Conservation (phyloP, 2,797 vertebrate species). For the Xyrichtys novacula region DNA sequence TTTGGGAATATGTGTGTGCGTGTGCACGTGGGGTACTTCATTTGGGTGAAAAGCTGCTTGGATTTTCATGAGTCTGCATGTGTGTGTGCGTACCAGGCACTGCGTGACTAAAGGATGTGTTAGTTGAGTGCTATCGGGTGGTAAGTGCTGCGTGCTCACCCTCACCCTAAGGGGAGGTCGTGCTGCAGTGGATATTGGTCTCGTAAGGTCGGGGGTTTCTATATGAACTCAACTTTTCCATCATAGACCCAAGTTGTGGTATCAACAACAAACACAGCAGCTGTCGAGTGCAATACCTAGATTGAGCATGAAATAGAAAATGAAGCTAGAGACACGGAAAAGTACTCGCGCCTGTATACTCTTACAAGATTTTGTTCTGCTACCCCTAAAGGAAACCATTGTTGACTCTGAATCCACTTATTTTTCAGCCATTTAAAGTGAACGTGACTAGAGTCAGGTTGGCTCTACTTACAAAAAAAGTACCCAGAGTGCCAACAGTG, state of each 20-base stretch:
- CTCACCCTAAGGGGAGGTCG: conserved; percentile 52
- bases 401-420: no score
- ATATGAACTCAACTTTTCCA: conserved; percentile 44
- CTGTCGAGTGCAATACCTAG: conserved; percentile 21
- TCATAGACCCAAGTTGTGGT: conserved; percentile 24
- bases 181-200: conserved; percentile 51
- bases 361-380: conserved; percentile 3
- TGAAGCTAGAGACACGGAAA: not conserved
- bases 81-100: conserved; percentile 2
- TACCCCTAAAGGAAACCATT: not conserved
- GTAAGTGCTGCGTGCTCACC: conserved; percentile 69
- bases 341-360: not conserved
- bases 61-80: not conserved
- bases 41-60: conserved; percentile 8
- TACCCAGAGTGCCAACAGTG: conserved; percentile 1
- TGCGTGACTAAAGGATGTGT: conserved; percentile 49
- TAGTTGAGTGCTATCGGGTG: conserved; percentile 74
- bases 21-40: conserved; percentile 1
- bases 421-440: not conserved
- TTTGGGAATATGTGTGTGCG: not conserved
- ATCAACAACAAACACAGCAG: conserved; percentile 30
- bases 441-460: conserved; percentile 4
- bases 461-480: conserved; percentile 15
- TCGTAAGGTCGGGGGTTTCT: conserved; percentile 52
- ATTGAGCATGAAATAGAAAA: conserved; percentile 16